Conservation (phyloP, 2,888 invertebrate genomes). For the Torymus aiolomorphi region DNA sequence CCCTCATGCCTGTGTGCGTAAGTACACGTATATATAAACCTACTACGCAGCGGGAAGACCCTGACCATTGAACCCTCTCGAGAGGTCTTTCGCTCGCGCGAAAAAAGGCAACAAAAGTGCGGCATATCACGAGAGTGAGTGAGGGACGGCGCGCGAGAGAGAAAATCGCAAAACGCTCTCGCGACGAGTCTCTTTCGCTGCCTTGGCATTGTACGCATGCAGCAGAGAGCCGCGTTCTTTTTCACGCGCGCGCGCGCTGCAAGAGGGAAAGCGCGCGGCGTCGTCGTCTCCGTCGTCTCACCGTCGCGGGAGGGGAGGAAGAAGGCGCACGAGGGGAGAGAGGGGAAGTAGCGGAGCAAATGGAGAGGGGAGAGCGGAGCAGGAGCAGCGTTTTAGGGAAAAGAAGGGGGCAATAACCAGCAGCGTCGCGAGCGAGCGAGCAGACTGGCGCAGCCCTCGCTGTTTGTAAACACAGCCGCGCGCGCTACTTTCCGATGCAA, state of each 20-base stretch:
- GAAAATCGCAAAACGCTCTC: constrained; percentile 21
- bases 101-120: too few species aligned
- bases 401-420: constrained; percentile 65
- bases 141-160: not conserved
- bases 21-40: too few species aligned
- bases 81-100: not conserved
- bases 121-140: too few species aligned
- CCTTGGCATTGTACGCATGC: constrained; percentile 41
- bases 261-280: too few species aligned
- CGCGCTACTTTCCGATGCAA: constrained; percentile 64
- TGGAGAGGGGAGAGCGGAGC: not conserved
- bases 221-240: too few species aligned
- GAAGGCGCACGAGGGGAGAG: not conserved
- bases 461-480: constrained; percentile 69
- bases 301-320: not conserved
- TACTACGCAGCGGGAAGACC: constrained; percentile 12
- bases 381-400: constrained; percentile 55
- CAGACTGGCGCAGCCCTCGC: constrained; percentile 55
- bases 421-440: constrained; percentile 33
- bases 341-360: not conserved
- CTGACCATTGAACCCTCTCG: constrained; percentile 26
- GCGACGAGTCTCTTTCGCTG: constrained; percentile 7
- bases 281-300: not conserved
- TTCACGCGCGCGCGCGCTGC: too few species aligned
- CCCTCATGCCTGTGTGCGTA: too few species aligned